Evolutionary conservation across 2,888 invertebrate genomes (phyloP), one percentile per base, ranked within the genome.

Genomic region (Epistrophe eligans): DNA sequence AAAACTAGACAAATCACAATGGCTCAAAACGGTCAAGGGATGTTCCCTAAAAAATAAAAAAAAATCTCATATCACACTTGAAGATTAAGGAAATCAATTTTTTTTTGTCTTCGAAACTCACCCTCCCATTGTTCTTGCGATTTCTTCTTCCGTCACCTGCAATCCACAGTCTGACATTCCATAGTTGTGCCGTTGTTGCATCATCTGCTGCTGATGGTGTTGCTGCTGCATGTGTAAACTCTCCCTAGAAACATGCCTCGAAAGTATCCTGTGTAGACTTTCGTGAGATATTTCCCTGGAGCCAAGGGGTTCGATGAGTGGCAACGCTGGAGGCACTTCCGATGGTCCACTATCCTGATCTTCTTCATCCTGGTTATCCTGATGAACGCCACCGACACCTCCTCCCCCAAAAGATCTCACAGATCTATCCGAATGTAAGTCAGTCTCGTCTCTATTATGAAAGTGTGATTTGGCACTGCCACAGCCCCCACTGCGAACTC

Each of bases 81-180:
- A 28, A n/a, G 13, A 1, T n/a, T 50, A 11, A 62, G 13, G 17
- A 55, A 6, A n/a, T 32, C 0, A 15, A n/a, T n/a, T 38, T 4
- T 28, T 8, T 3, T 13, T 0, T n/a, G 2, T 32, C 5, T 35
- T 35, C 35, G 1, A 35, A n/a, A 89, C 90, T 89, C 93, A 93
- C 89, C 94, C 94, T 52, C 96, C 96, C 97, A 97, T 97, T 90
- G 97, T 97, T 73, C 96, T 94, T 6, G 97, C 97, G 85, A 98
- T 98, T 91, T 98, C 98, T 93, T 98, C 98, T 93, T 98, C 98
- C 8, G 97, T 98, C 72, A 97, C 97, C 94, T 98, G 98, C 74
- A 98, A 94, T 90, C 97, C 98, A 82, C 95, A 96, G 92, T 97
- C 98, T 92, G 96, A 96, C 94, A 96, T 97, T 8, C 89, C 90